A percentile compares a stretch with the other conserved stretches of the same genome.
Conservation (phyloP, 2,113 vertebrate species). For the Trochalopteron elliotii region DNA sequence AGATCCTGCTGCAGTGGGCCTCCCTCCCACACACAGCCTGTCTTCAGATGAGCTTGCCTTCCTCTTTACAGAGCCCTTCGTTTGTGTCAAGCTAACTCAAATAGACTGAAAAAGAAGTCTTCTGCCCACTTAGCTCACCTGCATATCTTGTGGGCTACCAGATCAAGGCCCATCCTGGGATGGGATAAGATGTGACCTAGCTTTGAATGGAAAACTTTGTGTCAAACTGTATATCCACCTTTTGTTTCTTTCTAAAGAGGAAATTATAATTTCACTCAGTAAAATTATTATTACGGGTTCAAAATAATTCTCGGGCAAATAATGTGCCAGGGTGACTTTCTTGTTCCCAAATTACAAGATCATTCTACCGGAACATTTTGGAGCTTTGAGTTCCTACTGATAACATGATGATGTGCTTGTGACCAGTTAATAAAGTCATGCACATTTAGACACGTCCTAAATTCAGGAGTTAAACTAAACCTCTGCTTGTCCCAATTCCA, state of each 20-base stretch:
- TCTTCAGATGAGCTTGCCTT: not conserved
- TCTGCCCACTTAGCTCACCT: not conserved
- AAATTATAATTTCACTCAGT: not conserved
- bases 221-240: not conserved
- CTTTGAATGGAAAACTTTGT: not conserved
- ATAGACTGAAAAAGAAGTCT: not conserved
- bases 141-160: rapidly evolving
- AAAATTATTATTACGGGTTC: not conserved
- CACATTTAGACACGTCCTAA: not conserved
- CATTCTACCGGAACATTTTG: not conserved
- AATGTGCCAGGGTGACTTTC: not conserved
- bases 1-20: not conserved
- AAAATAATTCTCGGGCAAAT: not conserved
- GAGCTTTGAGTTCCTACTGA: not conserved
- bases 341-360: not conserved
- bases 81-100: not conserved
- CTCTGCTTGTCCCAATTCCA: not conserved
- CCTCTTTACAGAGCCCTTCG: not conserved
- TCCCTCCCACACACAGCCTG: not conserved
- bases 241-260: not conserved
- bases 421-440: not conserved
- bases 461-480: not conserved
- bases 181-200: not conserved
- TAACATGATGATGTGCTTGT: not conserved
- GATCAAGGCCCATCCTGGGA: not conserved